Percentiles rank a stretch among this genome's conserved stretches.
These are phyloP conservation scores for Tenthredo notha DNA, from an alignment of 2,888 invertebrate species.

Conservation along the genomic window DNA sequence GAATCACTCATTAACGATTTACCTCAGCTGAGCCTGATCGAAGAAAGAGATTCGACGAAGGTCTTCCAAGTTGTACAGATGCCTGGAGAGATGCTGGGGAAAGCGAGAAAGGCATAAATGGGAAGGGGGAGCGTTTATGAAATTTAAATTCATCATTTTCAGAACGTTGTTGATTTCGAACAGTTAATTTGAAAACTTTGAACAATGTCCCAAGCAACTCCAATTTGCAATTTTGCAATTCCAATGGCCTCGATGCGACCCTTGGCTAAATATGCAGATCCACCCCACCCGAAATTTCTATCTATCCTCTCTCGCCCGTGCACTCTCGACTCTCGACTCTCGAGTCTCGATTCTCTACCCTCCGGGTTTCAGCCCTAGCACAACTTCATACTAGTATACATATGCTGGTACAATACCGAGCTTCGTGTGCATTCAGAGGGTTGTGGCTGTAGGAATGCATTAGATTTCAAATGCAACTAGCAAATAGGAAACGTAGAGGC, in stretches of 20 bases:
- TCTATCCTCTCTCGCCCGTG: constrained; percentile 60
- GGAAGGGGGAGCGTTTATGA: neutral
- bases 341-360: constrained; percentile 59
- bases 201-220: constrained; percentile 70
- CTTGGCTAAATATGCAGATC: constrained; percentile 77
- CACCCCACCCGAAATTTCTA: constrained; percentile 58
- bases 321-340: constrained; percentile 56
- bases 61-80: neutral
- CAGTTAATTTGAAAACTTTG: constrained; percentile 63
- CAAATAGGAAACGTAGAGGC: constrained; percentile 57
- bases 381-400: constrained; percentile 33
- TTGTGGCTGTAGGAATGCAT: constrained; percentile 25
- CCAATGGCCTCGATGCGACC: constrained; percentile 75
- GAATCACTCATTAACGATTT: constrained; percentile 2
- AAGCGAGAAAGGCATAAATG: neutral
- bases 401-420: constrained; percentile 50
- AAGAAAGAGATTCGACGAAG: neutral
- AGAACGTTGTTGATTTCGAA: constrained; percentile 53
- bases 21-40: neutral
- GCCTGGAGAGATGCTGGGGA: neutral
- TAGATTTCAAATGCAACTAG: constrained; percentile 39
- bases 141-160: constrained; percentile 48
- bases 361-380: constrained; percentile 55
- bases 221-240: constrained; percentile 78
- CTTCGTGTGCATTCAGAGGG: neutral